A percentile compares a stretch with the other conserved stretches of the same genome.
These are phyloP conservation scores for Magallana gigas DNA, from an alignment of 1,140 invertebrate species.

Conservation along the genomic window DNA sequence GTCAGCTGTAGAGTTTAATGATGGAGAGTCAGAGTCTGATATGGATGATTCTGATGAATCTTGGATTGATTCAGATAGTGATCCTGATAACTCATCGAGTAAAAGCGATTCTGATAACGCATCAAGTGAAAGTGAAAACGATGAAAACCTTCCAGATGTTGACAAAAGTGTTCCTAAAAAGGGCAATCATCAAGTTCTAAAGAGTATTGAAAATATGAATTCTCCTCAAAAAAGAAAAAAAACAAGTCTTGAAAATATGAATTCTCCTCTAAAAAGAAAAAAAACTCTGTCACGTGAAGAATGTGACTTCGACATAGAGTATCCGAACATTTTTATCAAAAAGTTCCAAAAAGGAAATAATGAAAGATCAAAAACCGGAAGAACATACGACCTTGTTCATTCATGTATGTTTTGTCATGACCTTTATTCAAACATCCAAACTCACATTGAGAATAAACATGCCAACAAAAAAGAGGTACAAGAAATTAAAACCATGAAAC, in stretches of 20 bases:
- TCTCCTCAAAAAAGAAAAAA: constrained; percentile 22
- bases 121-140: constrained; percentile 16
- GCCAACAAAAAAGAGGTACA: constrained; percentile 15
- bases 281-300: not conserved
- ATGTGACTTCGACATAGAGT: constrained; percentile 16
- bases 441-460: constrained; percentile 45
- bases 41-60: not conserved
- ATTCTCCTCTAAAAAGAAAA: constrained; percentile 18
- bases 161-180: constrained; percentile 14
- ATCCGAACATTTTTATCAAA: constrained; percentile 4
- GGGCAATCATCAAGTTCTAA: constrained; percentile 1
- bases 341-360: constrained; percentile 6
- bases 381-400: constrained; percentile 44
- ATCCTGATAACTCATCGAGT: constrained; percentile 14
- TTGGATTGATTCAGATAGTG: constrained; percentile 21
- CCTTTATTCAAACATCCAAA: constrained; percentile 45
- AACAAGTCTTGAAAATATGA: not conserved
- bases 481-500: constrained; percentile 22
- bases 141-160: constrained; percentile 21
- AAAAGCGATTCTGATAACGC: constrained; percentile 1
- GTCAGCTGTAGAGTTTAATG: not conserved
- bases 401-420: constrained; percentile 38
- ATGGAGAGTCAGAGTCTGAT: not conserved
- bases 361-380: constrained; percentile 42
- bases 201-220: constrained; percentile 13